Percentiles rank a stretch among this genome's conserved stretches.
Conservation (phyloP, 2,888 invertebrate genomes). For the Quadriops clusia region DNA sequence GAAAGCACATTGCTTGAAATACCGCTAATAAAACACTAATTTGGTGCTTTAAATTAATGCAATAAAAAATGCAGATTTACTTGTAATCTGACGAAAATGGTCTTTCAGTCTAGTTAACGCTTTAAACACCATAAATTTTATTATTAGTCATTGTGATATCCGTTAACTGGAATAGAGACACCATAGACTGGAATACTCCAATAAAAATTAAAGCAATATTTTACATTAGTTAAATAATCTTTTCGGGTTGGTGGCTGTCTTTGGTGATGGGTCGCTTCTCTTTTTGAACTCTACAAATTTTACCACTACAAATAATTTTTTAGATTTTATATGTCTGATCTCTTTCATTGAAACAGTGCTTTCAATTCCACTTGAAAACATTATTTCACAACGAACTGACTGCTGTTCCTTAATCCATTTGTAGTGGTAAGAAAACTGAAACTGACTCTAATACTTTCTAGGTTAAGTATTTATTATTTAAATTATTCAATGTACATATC, state of each 20-base stretch:
- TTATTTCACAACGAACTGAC: too few relatives aligned
- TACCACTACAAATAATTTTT: too few relatives aligned
- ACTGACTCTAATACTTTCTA: too few relatives aligned
- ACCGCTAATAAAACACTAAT: background rate
- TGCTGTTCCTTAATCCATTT: too few relatives aligned
- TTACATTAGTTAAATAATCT: slow-evolving; percentile 10
- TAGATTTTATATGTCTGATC: too few relatives aligned
- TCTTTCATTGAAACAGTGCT: too few relatives aligned
- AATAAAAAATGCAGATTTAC: slow-evolving; percentile 11
- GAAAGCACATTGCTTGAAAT: slow-evolving; percentile 61
- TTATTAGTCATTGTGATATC: slow-evolving; percentile 9
- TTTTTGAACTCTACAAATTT: too few relatives aligned
- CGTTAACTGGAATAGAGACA: slow-evolving; percentile 20
- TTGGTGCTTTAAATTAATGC: slow-evolving; percentile 9
- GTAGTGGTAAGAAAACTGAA: too few relatives aligned
- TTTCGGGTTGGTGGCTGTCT: slow-evolving; percentile 31
- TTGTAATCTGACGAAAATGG: slow-evolving; percentile 11
- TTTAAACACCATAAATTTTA: slow-evolving; percentile 3
- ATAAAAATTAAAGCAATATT: slow-evolving; percentile 7
- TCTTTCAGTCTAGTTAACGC: slow-evolving; percentile 26
- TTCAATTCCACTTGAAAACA: too few relatives aligned
- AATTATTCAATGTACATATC: too few relatives aligned
- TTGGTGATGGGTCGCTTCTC: slow-evolving; percentile 24
- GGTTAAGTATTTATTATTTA: too few relatives aligned
- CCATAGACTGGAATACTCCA: slow-evolving; percentile 15